These are phyloP conservation scores for Pterois miles DNA, from an alignment of 2,797 vertebrate genomes.

Conservation along the genomic window DNA sequence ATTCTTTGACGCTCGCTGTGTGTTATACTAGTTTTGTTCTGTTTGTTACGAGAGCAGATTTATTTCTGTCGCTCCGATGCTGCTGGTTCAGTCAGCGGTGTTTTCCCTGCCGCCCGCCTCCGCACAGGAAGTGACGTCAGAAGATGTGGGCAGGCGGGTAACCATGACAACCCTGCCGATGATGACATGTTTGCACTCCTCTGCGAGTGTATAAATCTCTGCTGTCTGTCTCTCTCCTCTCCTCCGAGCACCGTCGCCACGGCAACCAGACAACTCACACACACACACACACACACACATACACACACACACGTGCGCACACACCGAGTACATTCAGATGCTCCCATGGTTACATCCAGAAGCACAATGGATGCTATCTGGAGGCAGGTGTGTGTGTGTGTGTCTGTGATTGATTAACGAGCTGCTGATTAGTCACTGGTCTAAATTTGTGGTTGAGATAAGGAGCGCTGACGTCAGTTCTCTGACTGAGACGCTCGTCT, in stretches of 20 bases:
- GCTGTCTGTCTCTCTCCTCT: constrained; percentile 20
- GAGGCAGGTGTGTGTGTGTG: background rate
- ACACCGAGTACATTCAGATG: background rate
- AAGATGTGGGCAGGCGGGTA: constrained; percentile 63
- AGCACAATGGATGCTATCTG: background rate
- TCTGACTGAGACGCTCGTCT: background rate
- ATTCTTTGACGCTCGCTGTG: background rate
- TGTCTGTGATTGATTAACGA: constrained; percentile 26
- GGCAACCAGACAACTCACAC: constrained; percentile 24
- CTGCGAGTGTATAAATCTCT: constrained; percentile 30
- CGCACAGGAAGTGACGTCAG: constrained; percentile 64
- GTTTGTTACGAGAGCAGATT: background rate
- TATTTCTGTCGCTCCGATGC: constrained; percentile 14
- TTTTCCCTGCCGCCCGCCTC: constrained; percentile 61
- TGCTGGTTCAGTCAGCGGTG: constrained; percentile 24
- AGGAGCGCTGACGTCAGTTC: constrained; percentile 30
- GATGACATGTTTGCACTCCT: constrained; percentile 64
- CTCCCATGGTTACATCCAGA: background rate
- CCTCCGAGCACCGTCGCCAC: constrained; percentile 15
- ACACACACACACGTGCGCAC: background rate
- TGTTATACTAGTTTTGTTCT: background rate
- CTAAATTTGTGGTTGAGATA: constrained; percentile 36
- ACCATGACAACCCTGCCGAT: constrained; percentile 53
- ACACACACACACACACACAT: background rate
- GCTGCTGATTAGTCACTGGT: constrained; percentile 33